Base-by-base conservation (phyloP, 2,797 vertebrate genomes). In the Ctenosaura bakeri region DNA sequence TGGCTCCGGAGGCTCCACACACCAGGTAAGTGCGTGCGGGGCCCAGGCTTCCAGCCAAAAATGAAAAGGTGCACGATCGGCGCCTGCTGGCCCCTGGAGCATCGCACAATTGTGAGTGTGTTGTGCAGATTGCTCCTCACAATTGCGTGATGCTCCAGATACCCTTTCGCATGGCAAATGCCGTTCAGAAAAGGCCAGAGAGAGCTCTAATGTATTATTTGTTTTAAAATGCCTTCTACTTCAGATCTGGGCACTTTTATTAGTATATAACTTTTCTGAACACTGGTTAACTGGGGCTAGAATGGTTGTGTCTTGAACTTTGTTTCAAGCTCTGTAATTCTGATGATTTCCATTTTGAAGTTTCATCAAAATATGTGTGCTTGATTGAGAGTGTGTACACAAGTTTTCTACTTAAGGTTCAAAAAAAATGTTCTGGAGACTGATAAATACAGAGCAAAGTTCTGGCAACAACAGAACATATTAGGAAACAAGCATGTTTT, bases 221-320 rank as follows among this genome's bases (percentile, higher is more conserved):
- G 2, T 83, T 83, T 42, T 64, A 10, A 42, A 64, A 83, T 38
- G 35, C 3, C 35, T 6, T 59, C 14, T 82, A 13, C 80, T 62
- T 82, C n/a, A 22, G 32, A 22, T 7, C 76, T 50, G 22, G 24
- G 3, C 10, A 50, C 46, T 82, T 71, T n/a, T 56, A 24, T 69
- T 88, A 73, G 35, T 12, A 20, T 88, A 26, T 71, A 54, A 73
- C 3, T 59, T 54, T 71, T 88, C 46, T 29, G 24, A 74, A 29
- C 18, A 32, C 26, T 73, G 46, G 50, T 81, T 71, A 56, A 82
- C 32, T 56, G 26, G 56, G 46, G 66, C 50, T 82, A 46, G 38
- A 56, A 46, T 29, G 66, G 66, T 82, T 88, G 66, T 73, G 69
- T 35, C 46, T 32, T 73, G 66, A 82, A 69, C 22, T 52, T 88